Evolutionary conservation across 2,113 vertebrate species (phyloP).

Genomic region (Syrrhaptes paradoxus): DNA sequence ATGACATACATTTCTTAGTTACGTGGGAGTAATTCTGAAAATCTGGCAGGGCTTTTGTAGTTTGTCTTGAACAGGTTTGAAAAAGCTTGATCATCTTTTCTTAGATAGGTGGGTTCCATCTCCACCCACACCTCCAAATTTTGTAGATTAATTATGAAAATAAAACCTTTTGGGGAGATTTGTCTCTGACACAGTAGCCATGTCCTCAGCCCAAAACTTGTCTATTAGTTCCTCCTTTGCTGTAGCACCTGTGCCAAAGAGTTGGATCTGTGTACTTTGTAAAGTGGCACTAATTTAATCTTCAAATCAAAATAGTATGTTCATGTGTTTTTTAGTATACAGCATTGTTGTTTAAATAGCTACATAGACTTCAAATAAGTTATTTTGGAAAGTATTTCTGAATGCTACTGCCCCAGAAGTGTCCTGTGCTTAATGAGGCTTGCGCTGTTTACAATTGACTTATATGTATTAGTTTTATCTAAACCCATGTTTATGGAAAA

Average conservation of each 20-base stretch:
- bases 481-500: background rate
- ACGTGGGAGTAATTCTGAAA: background rate
- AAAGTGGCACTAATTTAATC: background rate
- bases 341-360: background rate
- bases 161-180: background rate
- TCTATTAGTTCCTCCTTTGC: background rate
- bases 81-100: background rate
- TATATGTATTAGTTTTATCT: background rate
- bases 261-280: background rate
- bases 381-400: background rate
- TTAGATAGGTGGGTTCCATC: background rate
- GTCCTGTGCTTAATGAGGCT: background rate
- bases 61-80: background rate
- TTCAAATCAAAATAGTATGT: background rate
- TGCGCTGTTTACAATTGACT: background rate
- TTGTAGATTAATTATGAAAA: background rate
- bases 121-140: background rate
- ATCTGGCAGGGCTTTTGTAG: background rate
- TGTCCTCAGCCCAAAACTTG: background rate
- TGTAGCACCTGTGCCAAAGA: background rate
- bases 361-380: background rate
- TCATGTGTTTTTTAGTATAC: background rate
- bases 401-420: background rate
- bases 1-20: background rate
- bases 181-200: accelerated